Base-by-base conservation (phyloP, 1,140 invertebrate genomes). In the Drosophila tropicalis region DNA sequence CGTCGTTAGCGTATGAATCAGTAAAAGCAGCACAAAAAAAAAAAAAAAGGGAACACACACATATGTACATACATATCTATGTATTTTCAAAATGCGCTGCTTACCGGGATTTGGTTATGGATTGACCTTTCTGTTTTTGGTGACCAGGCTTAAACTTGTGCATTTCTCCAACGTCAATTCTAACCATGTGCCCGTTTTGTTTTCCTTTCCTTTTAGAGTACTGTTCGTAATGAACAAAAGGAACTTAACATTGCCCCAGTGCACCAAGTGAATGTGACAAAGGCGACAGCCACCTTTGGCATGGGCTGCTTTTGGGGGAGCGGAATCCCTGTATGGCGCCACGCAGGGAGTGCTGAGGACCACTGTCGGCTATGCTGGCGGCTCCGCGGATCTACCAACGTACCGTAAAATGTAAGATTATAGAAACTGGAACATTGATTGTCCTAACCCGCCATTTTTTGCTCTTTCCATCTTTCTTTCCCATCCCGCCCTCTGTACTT, bases 261-360 rank as follows among this genome's bases (percentile, higher is more conserved):
- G 5, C 91, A 92, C 47, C 68, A 79, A 25, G 32, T 91, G 40
- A 80, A 91, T 54, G 66, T 81, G 5, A 72, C 68, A n/a, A 67
- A 80, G 60, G 81, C 84, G 5, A 92, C 84, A 5, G 98, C 98
- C 1, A 98, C 97, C 1, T 98, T 99, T 92, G 97, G 97, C 5
- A 97, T 99, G 97, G 97, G 97, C 51, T 99, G 98, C 92, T 99
- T 99, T 92, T 99, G 98, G 98, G 98, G 96, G 96, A n/a, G 96
- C 96, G 17, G 98, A 99, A 91, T 96, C 96, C 0, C 93, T 97
- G 56, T 99, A 98, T 92, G 98, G 98, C 2, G 96, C 95, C 44
- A 95, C 95, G 36, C 93, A 93, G 2, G 98, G 98, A 5, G 96
- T 99, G 13, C 92, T 98, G 25, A 94, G 96, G 34, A 99, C 98